Percentiles rank a stretch among this genome's conserved stretches.
These are phyloP conservation scores for Pteria penguin DNA, from an alignment of 2,888 invertebrate species.

Conservation along the genomic window DNA sequence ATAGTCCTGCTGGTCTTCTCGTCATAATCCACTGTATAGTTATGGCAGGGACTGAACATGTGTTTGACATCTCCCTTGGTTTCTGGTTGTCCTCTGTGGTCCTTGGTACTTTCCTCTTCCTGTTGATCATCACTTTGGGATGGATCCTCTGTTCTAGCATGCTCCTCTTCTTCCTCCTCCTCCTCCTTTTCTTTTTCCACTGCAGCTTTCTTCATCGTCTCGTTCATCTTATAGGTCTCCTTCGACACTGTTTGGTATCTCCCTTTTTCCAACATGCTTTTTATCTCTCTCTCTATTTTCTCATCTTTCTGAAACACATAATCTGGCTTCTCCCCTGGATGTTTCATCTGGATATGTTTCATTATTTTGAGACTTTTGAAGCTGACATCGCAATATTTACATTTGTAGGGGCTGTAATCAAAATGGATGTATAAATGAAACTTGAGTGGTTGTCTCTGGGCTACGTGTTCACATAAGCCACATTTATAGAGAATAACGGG, in stretches of 20 bases:
- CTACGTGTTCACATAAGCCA: constrained; percentile 24
- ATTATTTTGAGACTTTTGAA: constrained; percentile 1
- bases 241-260: constrained; percentile 1
- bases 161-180: constrained; percentile 2
- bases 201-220: not conserved
- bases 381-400: constrained; percentile 44
- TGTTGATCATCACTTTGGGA: not conserved
- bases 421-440: constrained; percentile 48
- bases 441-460: constrained; percentile 8
- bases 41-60: constrained; percentile 24
- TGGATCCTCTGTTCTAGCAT: not conserved
- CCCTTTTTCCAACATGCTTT: not conserved
- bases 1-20: not conserved
- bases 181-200: not conserved
- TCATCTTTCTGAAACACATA: constrained; percentile 21
- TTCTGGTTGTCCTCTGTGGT: constrained; percentile 30
- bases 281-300: constrained; percentile 32
- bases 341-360: constrained; percentile 33
- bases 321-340: constrained; percentile 39
- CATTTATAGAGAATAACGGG: constrained; percentile 27
- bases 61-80: constrained; percentile 10
- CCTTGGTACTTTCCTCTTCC: constrained; percentile 28
- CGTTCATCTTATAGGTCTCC: not conserved
- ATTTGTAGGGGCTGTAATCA: constrained; percentile 48
- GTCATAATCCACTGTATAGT: constrained; percentile 15